Evolutionary conservation across 2,113 vertebrate species (phyloP).

Genomic region (Pontoporia blainvillei): DNA sequence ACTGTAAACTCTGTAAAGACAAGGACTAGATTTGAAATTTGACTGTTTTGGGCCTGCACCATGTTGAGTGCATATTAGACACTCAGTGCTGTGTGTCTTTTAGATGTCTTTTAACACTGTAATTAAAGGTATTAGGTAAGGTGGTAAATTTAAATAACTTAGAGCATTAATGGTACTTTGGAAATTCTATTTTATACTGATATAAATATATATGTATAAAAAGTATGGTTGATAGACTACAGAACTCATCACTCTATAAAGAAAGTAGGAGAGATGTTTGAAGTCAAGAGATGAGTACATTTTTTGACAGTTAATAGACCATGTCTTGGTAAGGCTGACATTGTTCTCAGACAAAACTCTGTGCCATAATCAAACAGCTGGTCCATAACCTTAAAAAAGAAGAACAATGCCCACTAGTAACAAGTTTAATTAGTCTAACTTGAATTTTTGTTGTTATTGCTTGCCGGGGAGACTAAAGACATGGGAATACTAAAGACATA

Average conservation of each 20-base stretch:
- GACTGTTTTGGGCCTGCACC: neutral
- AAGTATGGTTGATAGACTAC: neutral
- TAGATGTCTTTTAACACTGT: neutral
- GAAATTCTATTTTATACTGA: neutral
- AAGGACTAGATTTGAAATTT: neutral
- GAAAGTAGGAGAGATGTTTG: neutral
- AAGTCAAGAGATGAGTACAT: neutral
- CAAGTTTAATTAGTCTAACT: neutral
- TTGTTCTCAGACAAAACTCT: neutral
- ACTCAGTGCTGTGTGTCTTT: neutral
- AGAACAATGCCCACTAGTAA: neutral
- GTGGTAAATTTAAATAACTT: neutral
- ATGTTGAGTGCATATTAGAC: neutral
- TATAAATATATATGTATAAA: neutral
- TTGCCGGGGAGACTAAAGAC: neutral
- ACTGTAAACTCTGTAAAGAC: neutral
- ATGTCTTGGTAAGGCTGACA: neutral
- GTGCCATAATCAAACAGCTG: neutral
- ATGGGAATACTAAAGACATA: neutral
- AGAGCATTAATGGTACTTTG: neutral
- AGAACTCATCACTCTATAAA: neutral
- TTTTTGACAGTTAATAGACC: neutral
- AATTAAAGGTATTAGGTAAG: neutral
- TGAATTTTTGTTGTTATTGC: neutral
- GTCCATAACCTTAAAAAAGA: neutral